Evolutionary conservation across 2,797 vertebrate species (phyloP), one percentile per base, ranked within the genome.

Genomic region (Fratercula arctica): DNA sequence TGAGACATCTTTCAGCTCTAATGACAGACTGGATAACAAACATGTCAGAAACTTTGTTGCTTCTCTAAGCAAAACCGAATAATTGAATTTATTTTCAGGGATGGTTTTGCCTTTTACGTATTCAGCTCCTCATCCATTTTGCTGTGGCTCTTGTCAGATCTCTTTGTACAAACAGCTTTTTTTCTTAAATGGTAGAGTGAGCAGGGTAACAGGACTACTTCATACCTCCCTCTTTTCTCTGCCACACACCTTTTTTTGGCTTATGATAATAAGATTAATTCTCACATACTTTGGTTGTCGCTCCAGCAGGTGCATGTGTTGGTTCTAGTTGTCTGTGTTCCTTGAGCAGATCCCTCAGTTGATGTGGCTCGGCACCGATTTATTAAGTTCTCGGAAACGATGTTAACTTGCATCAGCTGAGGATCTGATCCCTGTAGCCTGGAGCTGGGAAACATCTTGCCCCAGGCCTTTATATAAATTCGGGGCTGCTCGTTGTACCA

Each of bases 21-120:
- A 97, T 97, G 98, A 97, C 95, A 96, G 93, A 46, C 83, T 46
- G 67, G 95, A 95, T 76, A 97, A 93, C 97, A 97, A 97, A 97
- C 96, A 97, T 95, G 96, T 98, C 97, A 96, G 81, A 97, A 95
- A 93, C 83, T 78, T 85, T 95, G 94, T 95, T 94, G 84, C 85
- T 70, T 97, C 95, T 97, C 94, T 96, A 64, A 97, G 95, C 96
- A 96, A 96, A 97, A 94, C 82, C n/a, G 54, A 96, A 78, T 93
- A 94, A 97, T 74, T 89, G 90, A 89, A 89, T 96, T 91, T 97
- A 81, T 92, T 95, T 93, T 91, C 92, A 14, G 84, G 69, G 89
- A 96, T 93, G 94, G 56, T 90, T 96, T 91, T 93, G 75, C 67
- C 66, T 89, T 89, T 92, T 41, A 13, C 26, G 4, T 73, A 72